Conservation (phyloP, 2,888 invertebrate genomes). For the Apotomis capreana region DNA sequence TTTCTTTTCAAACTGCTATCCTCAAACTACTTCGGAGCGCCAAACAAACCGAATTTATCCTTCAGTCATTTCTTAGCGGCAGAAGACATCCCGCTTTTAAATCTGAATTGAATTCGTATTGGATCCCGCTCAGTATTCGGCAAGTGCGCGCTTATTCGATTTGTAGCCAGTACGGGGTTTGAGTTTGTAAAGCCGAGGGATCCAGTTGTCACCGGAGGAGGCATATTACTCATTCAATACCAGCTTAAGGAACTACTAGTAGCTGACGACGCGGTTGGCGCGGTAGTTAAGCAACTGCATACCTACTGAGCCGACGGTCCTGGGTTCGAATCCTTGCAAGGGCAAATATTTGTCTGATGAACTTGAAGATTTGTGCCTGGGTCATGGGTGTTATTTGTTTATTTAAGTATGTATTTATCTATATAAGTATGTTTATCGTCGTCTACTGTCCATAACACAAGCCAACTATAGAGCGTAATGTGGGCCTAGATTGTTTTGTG, state of each 20-base stretch:
- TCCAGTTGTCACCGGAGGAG: constrained; percentile 29
- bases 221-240: constrained; percentile 1
- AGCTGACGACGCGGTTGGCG: too few relatives aligned
- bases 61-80: constrained; percentile 33
- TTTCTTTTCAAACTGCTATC: not conserved
- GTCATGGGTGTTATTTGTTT: too few relatives aligned
- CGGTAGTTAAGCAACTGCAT: too few relatives aligned
- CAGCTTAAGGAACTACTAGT: not conserved
- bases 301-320: too few relatives aligned
- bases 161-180: constrained; percentile 68
- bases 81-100: constrained; percentile 52
- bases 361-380: too few relatives aligned
- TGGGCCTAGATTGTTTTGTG: too few relatives aligned
- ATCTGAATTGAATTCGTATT: constrained; percentile 67
- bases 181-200: constrained; percentile 59
- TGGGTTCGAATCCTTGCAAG: too few relatives aligned
- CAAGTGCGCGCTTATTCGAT: constrained; percentile 66
- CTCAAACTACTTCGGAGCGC: constrained; percentile 23
- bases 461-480: too few relatives aligned
- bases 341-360: too few relatives aligned
- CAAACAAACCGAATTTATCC: constrained; percentile 24
- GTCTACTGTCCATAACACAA: too few relatives aligned
- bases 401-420: too few relatives aligned
- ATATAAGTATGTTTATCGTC: too few relatives aligned
- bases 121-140: constrained; percentile 62